phyloP scores from a whole-genome alignment of 2,113 vertebrate species.

The Silurus meridionalis region DNA sequence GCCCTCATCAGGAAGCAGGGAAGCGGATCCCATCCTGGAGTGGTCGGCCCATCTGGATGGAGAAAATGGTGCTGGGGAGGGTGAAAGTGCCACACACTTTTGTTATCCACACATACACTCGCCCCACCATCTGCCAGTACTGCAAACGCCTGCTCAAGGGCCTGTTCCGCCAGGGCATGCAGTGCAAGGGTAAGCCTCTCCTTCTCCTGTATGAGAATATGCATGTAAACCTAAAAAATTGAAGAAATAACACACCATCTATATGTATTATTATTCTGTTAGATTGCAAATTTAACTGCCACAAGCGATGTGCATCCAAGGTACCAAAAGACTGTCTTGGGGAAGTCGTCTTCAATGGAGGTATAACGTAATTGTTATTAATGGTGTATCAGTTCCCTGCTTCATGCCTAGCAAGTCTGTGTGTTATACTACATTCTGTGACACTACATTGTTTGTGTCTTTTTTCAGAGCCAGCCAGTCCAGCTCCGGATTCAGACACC shows the following conservation, averaged over 20 bases:
- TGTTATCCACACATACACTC: conserved; percentile 95
- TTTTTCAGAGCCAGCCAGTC: conserved; percentile 84
- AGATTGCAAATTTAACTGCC: conserved; percentile 98
- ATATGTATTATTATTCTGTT: conserved; percentile 27
- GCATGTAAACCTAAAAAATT: background rate
- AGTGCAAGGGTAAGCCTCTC: conserved; percentile 86
- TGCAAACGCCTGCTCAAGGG: conserved; percentile 96
- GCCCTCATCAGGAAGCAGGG: conserved; percentile 87
- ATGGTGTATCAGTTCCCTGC: background rate
- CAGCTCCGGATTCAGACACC: conserved; percentile 87
- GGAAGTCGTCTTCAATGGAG: conserved; percentile 94
- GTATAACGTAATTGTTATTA: conserved; percentile 64
- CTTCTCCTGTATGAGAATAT: background rate
- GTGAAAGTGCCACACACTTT: conserved; percentile 98
- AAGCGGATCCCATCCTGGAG: conserved; percentile 96
- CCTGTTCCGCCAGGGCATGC: conserved; percentile 98
- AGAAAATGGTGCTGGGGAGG: conserved; percentile 95
- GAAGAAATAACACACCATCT: background rate
- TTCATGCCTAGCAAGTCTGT: background rate
- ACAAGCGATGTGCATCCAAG: conserved; percentile 96
- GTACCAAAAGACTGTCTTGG: conserved; percentile 95
- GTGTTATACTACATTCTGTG: background rate
- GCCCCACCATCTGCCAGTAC: conserved; percentile 98
- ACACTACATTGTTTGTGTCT: background rate
- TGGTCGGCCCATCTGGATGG: conserved; percentile 98